Evolutionary conservation across 2,888 invertebrate genomes (phyloP).

Genomic region (Ormyrus nitidulus): DNA sequence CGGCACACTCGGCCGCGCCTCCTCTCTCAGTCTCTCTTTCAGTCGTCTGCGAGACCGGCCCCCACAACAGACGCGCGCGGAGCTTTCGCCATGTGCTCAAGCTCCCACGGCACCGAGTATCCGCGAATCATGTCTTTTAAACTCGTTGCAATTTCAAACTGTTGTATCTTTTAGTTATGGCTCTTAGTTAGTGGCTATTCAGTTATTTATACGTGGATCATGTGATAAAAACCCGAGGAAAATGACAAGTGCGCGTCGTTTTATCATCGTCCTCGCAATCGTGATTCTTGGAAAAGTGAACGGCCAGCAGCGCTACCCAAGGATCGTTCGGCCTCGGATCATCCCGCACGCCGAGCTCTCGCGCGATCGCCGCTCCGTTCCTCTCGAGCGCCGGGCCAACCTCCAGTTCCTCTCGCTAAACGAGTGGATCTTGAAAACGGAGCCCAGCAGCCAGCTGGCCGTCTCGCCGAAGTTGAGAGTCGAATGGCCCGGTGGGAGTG

Average conservation of each 20-base stretch:
- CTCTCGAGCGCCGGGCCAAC: slow-evolving; percentile 15
- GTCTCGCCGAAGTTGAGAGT: slow-evolving; percentile 60
- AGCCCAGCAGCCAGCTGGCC: slow-evolving; percentile 59
- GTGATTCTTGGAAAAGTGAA: slow-evolving; percentile 1
- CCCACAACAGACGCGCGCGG: slow-evolving; percentile 20
- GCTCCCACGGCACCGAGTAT: too few species aligned
- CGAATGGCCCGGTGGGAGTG: slow-evolving; percentile 53
- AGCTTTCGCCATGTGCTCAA: slow-evolving; percentile 65
- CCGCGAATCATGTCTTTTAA: too few species aligned
- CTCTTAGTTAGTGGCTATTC: too few species aligned
- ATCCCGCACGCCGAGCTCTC: slow-evolving; percentile 52
- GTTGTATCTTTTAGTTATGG: too few species aligned
- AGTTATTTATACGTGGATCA: too few species aligned
- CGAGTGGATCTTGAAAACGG: slow-evolving; percentile 66
- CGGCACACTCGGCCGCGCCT: not conserved
- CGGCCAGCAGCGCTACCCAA: slow-evolving; percentile 47
- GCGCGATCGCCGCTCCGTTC: slow-evolving; percentile 49
- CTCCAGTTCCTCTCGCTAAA: slow-evolving; percentile 60
- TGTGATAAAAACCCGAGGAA: too few species aligned
- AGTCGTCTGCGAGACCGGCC: slow-evolving; percentile 17
- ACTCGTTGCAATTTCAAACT: too few species aligned
- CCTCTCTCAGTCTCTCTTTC: slow-evolving; percentile 12
- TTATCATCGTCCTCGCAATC: not conserved
- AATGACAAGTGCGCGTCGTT: too few species aligned
- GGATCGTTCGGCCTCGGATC: slow-evolving; percentile 64